A percentile compares a stretch with the other conserved stretches of the same genome.
Conservation (phyloP, 2,797 vertebrate species). For the Apogon talboti region DNA sequence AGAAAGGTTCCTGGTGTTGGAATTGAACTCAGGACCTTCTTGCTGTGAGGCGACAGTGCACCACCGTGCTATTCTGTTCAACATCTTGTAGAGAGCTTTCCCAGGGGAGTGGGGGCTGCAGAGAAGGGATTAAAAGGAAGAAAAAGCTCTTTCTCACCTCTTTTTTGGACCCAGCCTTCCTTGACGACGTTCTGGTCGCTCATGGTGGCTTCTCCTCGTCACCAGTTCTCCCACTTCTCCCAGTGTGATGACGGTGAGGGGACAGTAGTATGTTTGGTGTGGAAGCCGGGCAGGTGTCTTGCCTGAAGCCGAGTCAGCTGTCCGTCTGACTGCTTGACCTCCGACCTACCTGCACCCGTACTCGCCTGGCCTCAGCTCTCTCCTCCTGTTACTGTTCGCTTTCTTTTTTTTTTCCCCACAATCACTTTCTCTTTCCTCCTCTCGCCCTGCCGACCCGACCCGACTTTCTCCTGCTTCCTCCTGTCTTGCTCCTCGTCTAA, state of each 20-base stretch:
- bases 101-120: no score
- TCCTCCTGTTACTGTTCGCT: not conserved
- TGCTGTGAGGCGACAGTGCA: no score
- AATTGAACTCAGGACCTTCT: no score
- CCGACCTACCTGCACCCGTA: constrained; percentile 22
- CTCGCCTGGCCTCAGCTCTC: constrained; percentile 32
- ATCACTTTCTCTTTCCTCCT: constrained; percentile 57
- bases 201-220: constrained; percentile 80
- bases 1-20: no score
- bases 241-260: constrained; percentile 70
- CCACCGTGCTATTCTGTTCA: no score
- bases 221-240: constrained; percentile 70
- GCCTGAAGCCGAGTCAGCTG: constrained; percentile 42
- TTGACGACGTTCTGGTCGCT: constrained; percentile 87
- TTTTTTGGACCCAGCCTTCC: constrained; percentile 87
- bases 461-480: constrained; percentile 32
- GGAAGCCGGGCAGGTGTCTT: constrained; percentile 24
- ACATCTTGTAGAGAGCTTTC: no score
- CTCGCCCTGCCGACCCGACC: constrained; percentile 26
- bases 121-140: not conserved
- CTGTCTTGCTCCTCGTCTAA: constrained; percentile 1
- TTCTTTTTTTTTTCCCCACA: constrained; percentile 16
- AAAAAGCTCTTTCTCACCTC: constrained; percentile 71
- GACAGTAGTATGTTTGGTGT: constrained; percentile 16
- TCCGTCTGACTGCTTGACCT: constrained; percentile 48